Evolutionary conservation across 92 coral and sea anemone genomes (phyloP).

Genomic region (Siderastrea radians): DNA sequence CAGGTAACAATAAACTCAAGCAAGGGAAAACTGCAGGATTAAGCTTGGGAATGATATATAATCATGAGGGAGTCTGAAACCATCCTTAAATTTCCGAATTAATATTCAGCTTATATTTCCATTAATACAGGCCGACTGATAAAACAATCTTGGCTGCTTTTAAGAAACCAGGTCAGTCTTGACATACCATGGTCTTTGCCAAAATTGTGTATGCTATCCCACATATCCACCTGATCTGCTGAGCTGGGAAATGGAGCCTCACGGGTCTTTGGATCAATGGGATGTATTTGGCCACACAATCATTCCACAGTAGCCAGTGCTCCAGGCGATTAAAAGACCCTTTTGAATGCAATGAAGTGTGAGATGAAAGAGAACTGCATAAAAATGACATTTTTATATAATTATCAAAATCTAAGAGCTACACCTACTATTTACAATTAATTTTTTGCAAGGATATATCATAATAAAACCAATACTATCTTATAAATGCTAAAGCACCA

Average conservation of each 20-base stretch:
- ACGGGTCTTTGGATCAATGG: neutral
- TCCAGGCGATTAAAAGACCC: slow-evolving; percentile 5
- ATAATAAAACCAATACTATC: too few species aligned
- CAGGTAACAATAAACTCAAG: too few species aligned
- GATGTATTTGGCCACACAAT: neutral
- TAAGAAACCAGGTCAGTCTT: too few species aligned
- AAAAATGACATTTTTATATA: neutral
- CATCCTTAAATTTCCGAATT: too few species aligned
- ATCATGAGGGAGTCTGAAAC: too few species aligned
- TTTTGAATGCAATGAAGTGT: neutral
- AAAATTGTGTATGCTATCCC: neutral
- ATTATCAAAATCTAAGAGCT: neutral
- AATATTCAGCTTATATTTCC: neutral
- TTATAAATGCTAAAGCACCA: too few species aligned
- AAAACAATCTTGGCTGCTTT: neutral
- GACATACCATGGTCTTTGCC: slow-evolving; percentile 7
- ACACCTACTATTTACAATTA: too few species aligned
- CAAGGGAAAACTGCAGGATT: too few species aligned
- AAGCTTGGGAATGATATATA: too few species aligned
- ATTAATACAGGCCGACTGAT: neutral
- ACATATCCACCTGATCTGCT: slow-evolving; percentile 6
- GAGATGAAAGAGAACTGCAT: neutral
- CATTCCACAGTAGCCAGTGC: neutral
- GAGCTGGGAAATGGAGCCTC: neutral
- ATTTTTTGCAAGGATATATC: too few species aligned